Conservation (phyloP, 2,113 vertebrate genomes). For the Hemicordylus capensis region DNA sequence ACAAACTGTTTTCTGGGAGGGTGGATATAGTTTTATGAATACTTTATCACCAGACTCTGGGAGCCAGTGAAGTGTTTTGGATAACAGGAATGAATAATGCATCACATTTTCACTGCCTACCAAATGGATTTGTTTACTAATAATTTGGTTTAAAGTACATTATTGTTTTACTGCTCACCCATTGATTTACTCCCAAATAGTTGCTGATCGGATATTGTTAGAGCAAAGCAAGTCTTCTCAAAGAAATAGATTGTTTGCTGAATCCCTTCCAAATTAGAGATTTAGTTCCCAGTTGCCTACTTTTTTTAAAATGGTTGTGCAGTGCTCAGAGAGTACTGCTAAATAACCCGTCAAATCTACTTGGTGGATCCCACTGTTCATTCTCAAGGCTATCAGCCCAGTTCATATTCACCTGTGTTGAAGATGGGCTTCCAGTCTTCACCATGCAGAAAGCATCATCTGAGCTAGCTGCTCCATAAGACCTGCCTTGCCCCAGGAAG, state of each 20-base stretch:
- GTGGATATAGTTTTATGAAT: constrained; percentile 55
- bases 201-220: constrained; percentile 59
- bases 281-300: neutral
- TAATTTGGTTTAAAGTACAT: constrained; percentile 70
- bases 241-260: constrained; percentile 56
- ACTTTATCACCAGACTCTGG: constrained; percentile 59
- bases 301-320: neutral
- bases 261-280: constrained; percentile 38
- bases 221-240: constrained; percentile 59
- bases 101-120: constrained; percentile 57
- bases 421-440: neutral
- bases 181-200: constrained; percentile 63
- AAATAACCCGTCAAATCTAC: constrained; percentile 1
- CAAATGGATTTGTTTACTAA: constrained; percentile 72
- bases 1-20: constrained; percentile 60
- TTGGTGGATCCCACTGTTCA: neutral
- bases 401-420: neutral
- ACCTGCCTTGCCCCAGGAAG: too few relatives aligned
- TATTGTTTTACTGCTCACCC: constrained; percentile 68
- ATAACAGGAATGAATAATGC: constrained; percentile 72
- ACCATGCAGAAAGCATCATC: neutral
- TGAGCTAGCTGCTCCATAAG: neutral
- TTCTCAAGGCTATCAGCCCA: neutral
- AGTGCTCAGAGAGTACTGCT: neutral
- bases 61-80: constrained; percentile 58